phyloP scores from a whole-genome alignment of 2,113 vertebrate genomes.

The Atractosteus spatula region DNA sequence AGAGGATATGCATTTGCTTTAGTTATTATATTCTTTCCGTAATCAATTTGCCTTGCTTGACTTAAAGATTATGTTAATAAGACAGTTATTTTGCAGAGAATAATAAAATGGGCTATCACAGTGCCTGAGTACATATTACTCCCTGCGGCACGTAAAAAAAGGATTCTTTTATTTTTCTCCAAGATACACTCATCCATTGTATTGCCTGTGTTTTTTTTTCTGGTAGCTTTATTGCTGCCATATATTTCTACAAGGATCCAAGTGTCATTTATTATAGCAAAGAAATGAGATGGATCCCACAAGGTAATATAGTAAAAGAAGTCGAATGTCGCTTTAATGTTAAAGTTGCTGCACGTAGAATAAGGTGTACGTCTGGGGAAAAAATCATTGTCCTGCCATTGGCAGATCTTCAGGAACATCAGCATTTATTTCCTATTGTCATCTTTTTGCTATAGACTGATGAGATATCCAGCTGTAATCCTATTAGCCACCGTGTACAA shows the following conservation, averaged over 20 bases:
- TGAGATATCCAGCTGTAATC: conserved; percentile 5
- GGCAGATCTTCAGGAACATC: no score
- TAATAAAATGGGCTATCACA: conserved; percentile 18
- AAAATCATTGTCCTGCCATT: no score
- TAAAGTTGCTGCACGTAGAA: background rate
- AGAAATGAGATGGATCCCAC: conserved; percentile 1
- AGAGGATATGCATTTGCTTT: background rate
- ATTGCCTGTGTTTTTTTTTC: background rate
- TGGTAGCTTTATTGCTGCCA: background rate
- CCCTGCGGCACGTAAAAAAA: conserved; percentile 6
- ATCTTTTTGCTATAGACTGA: background rate
- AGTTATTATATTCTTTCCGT: conserved; percentile 22
- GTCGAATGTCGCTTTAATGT: conserved; percentile 4
- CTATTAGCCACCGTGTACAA: background rate
- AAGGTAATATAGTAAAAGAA: background rate
- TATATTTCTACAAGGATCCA: conserved; percentile 12
- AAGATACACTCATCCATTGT: conserved; percentile 6
- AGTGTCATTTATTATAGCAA: conserved; percentile 7
- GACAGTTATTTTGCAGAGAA: conserved; percentile 20
- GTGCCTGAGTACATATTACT: conserved; percentile 11
- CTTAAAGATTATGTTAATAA: conserved; percentile 25
- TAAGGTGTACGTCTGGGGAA: no score
- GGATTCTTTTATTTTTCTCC: conserved; percentile 5
- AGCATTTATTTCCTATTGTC: background rate
- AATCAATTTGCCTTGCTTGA: conserved; percentile 26